Evolutionary conservation across 92 coral and sea anemone species (phyloP).

Genomic region (Montipora capitata): DNA sequence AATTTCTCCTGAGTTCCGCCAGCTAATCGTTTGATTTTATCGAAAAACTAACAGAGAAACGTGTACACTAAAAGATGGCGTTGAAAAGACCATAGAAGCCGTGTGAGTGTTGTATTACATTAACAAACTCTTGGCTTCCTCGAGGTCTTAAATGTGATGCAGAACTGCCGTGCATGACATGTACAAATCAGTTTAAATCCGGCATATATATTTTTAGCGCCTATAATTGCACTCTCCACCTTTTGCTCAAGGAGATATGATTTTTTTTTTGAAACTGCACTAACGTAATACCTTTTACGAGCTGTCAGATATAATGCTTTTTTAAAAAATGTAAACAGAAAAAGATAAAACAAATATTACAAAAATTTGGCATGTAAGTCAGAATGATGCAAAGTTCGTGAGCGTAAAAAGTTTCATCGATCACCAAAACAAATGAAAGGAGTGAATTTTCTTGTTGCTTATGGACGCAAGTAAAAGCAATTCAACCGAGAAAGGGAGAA

Average conservation of each 20-base stretch:
- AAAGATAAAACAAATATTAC: constrained; percentile 13
- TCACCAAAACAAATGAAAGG: not conserved
- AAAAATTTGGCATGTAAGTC: not conserved
- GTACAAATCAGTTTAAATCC: not conserved
- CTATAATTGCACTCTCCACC: constrained; percentile 15
- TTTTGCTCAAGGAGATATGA: not conserved
- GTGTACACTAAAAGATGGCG: no score
- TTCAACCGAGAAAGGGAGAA: not conserved
- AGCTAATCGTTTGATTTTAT: not conserved
- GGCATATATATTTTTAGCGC: not conserved
- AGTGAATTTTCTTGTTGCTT: not conserved
- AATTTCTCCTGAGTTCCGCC: not conserved
- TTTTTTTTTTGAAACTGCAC: not conserved
- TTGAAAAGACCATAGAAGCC: no score
- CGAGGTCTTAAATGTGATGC: no score
- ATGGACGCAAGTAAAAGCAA: constrained; percentile 28
- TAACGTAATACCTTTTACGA: constrained; percentile 25
- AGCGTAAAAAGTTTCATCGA: not conserved
- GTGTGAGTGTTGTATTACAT: no score
- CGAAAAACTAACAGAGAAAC: no score
- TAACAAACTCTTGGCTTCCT: no score
- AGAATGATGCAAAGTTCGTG: not conserved
- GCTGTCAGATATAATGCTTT: constrained; percentile 31
- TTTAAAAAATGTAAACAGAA: constrained; percentile 13
- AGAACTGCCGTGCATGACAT: no score